Evolutionary conservation across 2,113 vertebrate species (phyloP).

Genomic region (Recurvirostra avosetta): DNA sequence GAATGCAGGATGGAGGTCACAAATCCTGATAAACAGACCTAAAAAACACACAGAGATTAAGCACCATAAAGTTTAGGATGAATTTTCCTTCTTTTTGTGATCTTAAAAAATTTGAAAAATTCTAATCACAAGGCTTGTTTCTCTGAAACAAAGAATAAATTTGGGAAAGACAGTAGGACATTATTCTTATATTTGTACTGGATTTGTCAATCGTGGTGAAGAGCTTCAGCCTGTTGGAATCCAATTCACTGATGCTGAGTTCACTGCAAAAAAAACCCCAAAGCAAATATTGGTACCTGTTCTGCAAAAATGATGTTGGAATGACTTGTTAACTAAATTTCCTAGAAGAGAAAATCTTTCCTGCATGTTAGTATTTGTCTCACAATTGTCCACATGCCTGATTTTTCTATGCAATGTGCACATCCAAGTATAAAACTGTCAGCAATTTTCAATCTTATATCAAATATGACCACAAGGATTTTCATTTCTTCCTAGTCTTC

Average conservation of each 20-base stretch:
- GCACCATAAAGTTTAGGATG: background rate
- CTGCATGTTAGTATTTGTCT: background rate
- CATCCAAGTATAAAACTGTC: background rate
- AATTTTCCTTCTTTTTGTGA: background rate
- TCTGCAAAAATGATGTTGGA: background rate
- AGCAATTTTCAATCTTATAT: background rate
- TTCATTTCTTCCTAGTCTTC: background rate
- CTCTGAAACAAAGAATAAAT: background rate
- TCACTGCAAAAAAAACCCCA: background rate
- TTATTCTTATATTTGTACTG: background rate
- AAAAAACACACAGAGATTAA: background rate
- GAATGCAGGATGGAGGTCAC: background rate
- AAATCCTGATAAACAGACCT: background rate
- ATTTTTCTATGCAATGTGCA: background rate
- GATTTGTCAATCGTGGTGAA: background rate
- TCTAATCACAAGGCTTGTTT: background rate
- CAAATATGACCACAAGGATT: background rate
- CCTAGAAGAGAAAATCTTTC: background rate
- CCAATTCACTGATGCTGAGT: background rate
- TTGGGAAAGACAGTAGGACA: background rate
- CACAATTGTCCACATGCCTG: background rate
- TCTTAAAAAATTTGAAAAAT: too few species aligned
- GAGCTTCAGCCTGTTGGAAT: background rate
- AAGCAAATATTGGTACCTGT: background rate
- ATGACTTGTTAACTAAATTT: background rate